These are phyloP conservation scores for Bombyx huttoni DNA, from an alignment of 2,888 invertebrate genomes.

Conservation along the genomic window DNA sequence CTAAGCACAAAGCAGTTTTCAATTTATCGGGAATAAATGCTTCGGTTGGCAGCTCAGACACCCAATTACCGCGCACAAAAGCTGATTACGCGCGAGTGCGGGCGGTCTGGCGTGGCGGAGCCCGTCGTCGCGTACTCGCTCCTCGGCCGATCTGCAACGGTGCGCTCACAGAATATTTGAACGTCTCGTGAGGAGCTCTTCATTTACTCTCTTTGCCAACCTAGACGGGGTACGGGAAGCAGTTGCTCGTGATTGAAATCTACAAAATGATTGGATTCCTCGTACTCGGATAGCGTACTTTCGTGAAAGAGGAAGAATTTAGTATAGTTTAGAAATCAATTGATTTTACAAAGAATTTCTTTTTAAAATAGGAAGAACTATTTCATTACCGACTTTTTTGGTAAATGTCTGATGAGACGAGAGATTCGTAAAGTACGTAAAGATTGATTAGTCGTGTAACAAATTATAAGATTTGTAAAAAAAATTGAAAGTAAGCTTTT, in stretches of 20 bases:
- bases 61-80: constrained; percentile 71
- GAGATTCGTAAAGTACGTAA: no score
- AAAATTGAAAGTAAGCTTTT: no score
- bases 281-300: neutral
- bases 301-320: neutral
- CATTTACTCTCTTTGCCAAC: constrained; percentile 48
- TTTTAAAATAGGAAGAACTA: no score
- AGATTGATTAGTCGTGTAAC: no score
- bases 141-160: constrained; percentile 11
- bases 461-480: no score
- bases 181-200: constrained; percentile 53
- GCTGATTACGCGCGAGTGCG: constrained; percentile 65
- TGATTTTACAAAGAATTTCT: no score
- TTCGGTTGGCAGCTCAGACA: constrained; percentile 70
- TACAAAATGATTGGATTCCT: constrained; percentile 7
- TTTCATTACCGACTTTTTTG: no score
- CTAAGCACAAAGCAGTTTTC: constrained; percentile 65
- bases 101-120: constrained; percentile 23
- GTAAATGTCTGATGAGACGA: no score
- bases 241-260: constrained; percentile 40
- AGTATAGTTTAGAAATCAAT: neutral
- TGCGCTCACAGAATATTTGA: constrained; percentile 50
- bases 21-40: constrained; percentile 71
- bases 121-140: constrained; percentile 16
- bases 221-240: constrained; percentile 27